These are phyloP conservation scores for Tinamus major DNA, from an alignment of 2,797 vertebrate species.

Conservation along the genomic window DNA sequence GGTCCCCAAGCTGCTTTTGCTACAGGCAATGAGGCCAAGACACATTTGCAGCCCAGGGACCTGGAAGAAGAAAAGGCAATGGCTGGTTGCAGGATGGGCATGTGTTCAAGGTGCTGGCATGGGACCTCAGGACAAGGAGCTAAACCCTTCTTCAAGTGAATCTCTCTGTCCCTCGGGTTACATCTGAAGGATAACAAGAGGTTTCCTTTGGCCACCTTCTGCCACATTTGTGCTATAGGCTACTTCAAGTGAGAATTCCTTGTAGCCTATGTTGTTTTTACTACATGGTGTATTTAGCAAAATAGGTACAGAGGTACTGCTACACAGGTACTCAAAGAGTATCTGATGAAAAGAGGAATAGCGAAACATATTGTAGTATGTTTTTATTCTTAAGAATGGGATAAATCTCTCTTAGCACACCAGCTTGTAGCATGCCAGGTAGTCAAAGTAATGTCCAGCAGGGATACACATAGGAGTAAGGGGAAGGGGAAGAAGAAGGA, in stretches of 20 bases:
- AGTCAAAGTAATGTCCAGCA: not conserved
- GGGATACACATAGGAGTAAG: not conserved
- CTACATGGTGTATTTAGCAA: not conserved
- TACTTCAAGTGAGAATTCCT: not conserved
- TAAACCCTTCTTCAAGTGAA: not conserved
- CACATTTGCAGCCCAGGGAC: accelerated
- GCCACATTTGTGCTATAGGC: not conserved
- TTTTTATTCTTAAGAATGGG: not conserved
- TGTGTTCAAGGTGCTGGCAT: not conserved
- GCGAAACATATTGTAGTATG: not conserved
- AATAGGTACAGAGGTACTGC: not conserved
- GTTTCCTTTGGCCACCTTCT: not conserved
- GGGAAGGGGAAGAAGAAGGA: not conserved
- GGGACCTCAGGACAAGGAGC: not conserved
- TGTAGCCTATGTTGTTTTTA: not conserved
- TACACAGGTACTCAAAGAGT: not conserved
- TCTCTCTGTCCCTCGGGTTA: not conserved
- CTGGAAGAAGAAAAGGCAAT: not conserved
- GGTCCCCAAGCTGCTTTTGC: not conserved
- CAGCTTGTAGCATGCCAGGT: not conserved
- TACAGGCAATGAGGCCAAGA: not conserved
- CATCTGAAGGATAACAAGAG: not conserved
- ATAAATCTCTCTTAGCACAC: not conserved
- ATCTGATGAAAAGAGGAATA: not conserved
- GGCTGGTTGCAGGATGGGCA: not conserved